Evolutionary conservation across 2,113 vertebrate species (phyloP), one percentile per base, ranked within the genome.

Genomic region (Lampris incognitus): DNA sequence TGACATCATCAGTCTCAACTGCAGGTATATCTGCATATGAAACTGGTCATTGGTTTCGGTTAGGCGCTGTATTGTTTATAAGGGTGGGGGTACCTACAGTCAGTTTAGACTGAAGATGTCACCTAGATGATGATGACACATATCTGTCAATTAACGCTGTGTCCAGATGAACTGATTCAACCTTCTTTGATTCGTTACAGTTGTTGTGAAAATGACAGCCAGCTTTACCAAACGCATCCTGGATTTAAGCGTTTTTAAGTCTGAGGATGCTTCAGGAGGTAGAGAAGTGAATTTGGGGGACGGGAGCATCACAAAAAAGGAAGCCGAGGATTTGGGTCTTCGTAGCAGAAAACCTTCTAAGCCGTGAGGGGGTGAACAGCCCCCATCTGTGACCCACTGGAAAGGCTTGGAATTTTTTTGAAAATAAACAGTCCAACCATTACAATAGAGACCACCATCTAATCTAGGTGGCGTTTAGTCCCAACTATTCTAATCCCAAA

Each of bases 391-490:
- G 78, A 85, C 71, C 82, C 57, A 64, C 52, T 71, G 61, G 49
- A 78, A 78, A 74, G 59, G 41, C 50, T 74, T 44, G 44, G 62
- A 54, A 65, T 60, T 57, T 39, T 6, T n/a, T 9, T 10, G 5
- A 37, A 58, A 36, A 50, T 61, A 48, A 56, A 9, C 9, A 59
- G 64, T 36, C 40, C 54, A 46, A 24, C 10, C 24, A 61, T 41
- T 70, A 84, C 83, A 89, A 84, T 63, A 61, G 79, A 10, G 85
- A 85, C 67, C 79, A 55, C 79, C 69, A 37, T 60, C 70, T 58
- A 3, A 76, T 52, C 63, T 58, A 51, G n/a, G 61, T 39, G 66
- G 60, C 51, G 70, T 66, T 6, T 38, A 69, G 59, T 74, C 70
- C 39, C 52, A 82, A 74, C 56, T 67, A 83, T 60, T 85, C 44